A percentile compares a stretch with the other conserved stretches of the same genome.
phyloP scores from a whole-genome alignment of 2,113 vertebrate genomes.

The mouse (Mus musculus) region DNA sequence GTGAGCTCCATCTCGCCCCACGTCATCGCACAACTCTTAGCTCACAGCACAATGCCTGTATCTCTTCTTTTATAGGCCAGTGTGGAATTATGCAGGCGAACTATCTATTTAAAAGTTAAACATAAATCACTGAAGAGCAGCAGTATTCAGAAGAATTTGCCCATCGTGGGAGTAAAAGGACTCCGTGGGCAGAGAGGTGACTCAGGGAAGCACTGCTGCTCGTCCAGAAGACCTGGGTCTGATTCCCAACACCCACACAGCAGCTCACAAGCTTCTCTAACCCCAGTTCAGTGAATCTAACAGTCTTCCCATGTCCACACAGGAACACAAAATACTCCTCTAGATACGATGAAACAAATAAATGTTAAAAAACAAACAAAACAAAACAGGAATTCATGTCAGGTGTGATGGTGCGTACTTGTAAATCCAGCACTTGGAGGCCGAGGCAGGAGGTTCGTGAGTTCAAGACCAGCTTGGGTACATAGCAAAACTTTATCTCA shows the following conservation, averaged over 20 bases:
- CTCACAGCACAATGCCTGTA: background rate
- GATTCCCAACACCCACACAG: background rate
- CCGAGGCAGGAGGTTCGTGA: background rate
- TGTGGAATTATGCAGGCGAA: slow-evolving; percentile 13
- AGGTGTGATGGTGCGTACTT: background rate
- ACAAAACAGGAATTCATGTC: background rate
- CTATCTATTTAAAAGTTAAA: slow-evolving; percentile 38
- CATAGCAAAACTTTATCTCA: background rate
- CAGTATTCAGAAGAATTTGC: background rate
- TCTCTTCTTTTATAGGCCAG: slow-evolving; percentile 10
- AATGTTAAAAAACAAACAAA: background rate
- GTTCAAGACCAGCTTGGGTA: background rate
- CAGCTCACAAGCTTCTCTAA: background rate
- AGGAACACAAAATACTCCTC: background rate
- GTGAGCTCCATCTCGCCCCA: background rate
- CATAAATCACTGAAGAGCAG: slow-evolving; percentile 17
- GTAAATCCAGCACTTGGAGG: background rate
- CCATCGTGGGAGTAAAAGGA: background rate
- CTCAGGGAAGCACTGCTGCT: background rate
- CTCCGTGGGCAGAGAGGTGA: background rate
- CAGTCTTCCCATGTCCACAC: background rate
- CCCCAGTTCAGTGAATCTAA: background rate
- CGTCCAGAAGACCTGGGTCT: background rate
- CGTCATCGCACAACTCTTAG: background rate
- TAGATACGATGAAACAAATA: background rate